These are phyloP conservation scores for Pyrgus malvae DNA, from an alignment of 2,888 invertebrate species.

Conservation along the genomic window DNA sequence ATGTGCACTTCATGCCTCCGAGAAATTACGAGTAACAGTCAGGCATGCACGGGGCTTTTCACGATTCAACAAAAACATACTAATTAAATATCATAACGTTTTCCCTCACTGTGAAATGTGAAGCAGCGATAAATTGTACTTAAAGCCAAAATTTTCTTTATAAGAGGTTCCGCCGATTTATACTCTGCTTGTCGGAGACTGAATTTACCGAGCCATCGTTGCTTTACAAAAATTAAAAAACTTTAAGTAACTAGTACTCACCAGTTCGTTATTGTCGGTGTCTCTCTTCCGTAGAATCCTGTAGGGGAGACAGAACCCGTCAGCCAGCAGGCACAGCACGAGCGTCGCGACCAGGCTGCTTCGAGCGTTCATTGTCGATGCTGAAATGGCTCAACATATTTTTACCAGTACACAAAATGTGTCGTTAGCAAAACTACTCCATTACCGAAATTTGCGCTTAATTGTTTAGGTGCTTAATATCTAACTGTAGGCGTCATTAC, in stretches of 20 bases:
- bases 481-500: background rate
- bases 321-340: constrained; percentile 47
- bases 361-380: constrained; percentile 52
- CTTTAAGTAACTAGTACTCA: constrained; percentile 37
- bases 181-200: no score
- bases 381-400: constrained; percentile 35
- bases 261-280: constrained; percentile 39
- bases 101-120: no score
- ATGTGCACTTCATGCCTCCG: no score
- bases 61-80: no score
- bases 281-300: constrained; percentile 36
- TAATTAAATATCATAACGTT: no score
- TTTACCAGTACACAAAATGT: background rate
- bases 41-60: no score
- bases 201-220: no score
- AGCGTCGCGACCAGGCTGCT: constrained; percentile 44
- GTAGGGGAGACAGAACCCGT: constrained; percentile 53
- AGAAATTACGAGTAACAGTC: no score
- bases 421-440: constrained; percentile 7
- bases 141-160: no score
- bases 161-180: no score
- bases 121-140: no score
- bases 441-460: constrained; percentile 1
- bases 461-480: background rate
- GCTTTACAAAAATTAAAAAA: no score